Conservation (phyloP, 2,888 invertebrate genomes). For the Apamea crenata region DNA sequence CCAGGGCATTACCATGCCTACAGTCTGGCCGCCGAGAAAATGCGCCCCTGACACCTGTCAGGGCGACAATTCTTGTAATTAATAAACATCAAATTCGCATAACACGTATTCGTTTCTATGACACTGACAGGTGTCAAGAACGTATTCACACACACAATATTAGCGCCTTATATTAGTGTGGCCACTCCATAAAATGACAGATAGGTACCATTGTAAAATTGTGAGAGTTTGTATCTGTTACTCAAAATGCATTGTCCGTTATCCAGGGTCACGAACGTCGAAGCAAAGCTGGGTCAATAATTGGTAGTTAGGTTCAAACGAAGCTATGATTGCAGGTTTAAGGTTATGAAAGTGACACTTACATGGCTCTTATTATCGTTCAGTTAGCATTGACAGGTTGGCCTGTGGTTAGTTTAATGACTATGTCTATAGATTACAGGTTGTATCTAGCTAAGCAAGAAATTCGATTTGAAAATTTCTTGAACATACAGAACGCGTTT, state of each 20-base stretch:
- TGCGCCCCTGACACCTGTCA: too few species aligned
- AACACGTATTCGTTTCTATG: too few species aligned
- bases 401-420: conserved; percentile 1
- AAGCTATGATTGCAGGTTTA: neutral
- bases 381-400: neutral
- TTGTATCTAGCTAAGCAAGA: too few species aligned
- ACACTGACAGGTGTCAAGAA: too few species aligned
- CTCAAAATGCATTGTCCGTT: neutral
- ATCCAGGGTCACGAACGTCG: neutral
- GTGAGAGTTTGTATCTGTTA: neutral
- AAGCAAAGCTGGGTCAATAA: neutral
- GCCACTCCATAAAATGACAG: neutral
- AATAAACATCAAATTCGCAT: too few species aligned
- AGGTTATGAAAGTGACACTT: neutral
- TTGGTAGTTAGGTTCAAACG: neutral
- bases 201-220: neutral
- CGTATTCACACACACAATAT: too few species aligned
- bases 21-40: too few species aligned
- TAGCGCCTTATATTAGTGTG: too few species aligned
- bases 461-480: neutral
- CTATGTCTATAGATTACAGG: too few species aligned
- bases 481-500: neutral
- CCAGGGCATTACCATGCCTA: too few species aligned
- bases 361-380: neutral
- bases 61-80: too few species aligned